These are phyloP conservation scores for Pristionchus mayeri DNA, from an alignment of 2,888 invertebrate genomes.

Conservation along the genomic window DNA sequence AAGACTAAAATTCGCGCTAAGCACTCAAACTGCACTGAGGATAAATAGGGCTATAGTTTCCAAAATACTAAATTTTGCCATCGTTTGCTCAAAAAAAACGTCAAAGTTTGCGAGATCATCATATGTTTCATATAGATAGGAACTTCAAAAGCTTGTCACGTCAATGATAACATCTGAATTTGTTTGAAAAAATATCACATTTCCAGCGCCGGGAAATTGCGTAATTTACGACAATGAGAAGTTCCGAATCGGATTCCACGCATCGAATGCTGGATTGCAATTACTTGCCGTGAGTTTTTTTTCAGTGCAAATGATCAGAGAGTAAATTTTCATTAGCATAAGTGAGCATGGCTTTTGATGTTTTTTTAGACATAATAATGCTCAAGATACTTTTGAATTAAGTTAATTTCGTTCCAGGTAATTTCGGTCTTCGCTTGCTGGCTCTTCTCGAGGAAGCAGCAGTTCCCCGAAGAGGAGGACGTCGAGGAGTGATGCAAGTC, in stretches of 20 bases:
- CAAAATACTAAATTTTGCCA: too few species aligned
- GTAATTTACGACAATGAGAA: constrained; percentile 67
- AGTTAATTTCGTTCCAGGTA: constrained; percentile 55
- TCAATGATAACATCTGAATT: not conserved
- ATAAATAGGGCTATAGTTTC: too few species aligned
- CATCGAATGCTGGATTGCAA: constrained; percentile 60
- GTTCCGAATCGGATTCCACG: constrained; percentile 66
- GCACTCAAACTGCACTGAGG: too few species aligned
- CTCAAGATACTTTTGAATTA: too few species aligned
- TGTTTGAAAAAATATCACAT: not conserved
- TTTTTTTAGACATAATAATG: too few species aligned
- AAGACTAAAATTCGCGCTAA: too few species aligned
- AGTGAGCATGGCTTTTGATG: too few species aligned
- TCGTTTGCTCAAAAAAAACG: too few species aligned
- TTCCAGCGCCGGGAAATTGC: constrained; percentile 67
- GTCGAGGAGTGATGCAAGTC: constrained; percentile 35
- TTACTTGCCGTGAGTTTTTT: constrained; percentile 24
- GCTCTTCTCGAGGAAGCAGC: constrained; percentile 57
- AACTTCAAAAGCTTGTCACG: not conserved
- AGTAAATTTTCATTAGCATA: too few species aligned
- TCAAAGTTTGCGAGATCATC: too few species aligned
- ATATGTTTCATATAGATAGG: not conserved
- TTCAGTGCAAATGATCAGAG: too few species aligned
- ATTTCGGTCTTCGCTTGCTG: constrained; percentile 61
- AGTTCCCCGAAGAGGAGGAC: constrained; percentile 64